A percentile compares a stretch with the other conserved stretches of the same genome.
Evolutionary conservation across 2,113 vertebrate genomes (phyloP).

Genomic region (Crotalus horridus): DNA sequence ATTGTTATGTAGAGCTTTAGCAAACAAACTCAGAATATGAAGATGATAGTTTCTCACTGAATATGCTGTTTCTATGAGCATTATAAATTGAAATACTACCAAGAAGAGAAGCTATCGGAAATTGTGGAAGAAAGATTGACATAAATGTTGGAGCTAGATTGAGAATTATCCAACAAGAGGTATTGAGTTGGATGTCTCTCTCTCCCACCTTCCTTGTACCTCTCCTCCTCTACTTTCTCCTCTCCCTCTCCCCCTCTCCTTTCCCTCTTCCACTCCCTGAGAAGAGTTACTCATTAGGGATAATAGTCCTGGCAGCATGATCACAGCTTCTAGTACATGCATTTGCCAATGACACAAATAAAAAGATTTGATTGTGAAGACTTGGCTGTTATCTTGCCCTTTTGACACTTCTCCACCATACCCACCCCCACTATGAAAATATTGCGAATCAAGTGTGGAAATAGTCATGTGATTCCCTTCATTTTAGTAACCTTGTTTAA

Average conservation of each 20-base stretch:
- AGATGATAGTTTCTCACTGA: slow-evolving; percentile 22
- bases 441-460: not conserved
- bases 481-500: not conserved
- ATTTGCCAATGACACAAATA: not conserved
- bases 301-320: not conserved
- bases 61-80: slow-evolving; percentile 30
- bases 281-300: not conserved
- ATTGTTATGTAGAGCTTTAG: slow-evolving; percentile 20
- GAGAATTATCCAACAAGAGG: not conserved
- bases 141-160: not conserved
- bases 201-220: not conserved
- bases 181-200: not conserved
- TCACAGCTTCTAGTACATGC: not conserved
- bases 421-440: not conserved
- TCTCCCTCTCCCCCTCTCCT: not conserved
- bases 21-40: slow-evolving; percentile 17
- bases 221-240: not conserved
- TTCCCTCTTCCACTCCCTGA: not conserved
- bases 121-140: not conserved
- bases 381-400: not conserved
- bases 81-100: not conserved
- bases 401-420: not conserved
- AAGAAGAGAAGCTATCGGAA: not conserved
- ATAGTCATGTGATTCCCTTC: not conserved
- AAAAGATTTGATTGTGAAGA: not conserved